Evolutionary conservation across 1,140 invertebrate genomes (phyloP).

Genomic region (Drosophila tani): DNA sequence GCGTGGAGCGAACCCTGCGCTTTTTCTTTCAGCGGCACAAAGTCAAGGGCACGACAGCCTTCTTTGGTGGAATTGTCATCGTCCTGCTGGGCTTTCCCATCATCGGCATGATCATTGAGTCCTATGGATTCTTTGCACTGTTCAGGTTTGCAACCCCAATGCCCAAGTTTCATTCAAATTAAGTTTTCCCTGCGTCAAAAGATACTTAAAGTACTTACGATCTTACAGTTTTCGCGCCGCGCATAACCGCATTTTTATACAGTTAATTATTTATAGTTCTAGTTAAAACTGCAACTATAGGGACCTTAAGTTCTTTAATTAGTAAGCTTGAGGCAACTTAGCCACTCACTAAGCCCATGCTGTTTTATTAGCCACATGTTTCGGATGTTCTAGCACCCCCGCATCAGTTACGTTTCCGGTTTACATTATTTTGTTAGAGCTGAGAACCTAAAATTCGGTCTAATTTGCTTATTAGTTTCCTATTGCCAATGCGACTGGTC

Average conservation of each 20-base stretch:
- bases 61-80: slow-evolving; percentile 97
- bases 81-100: slow-evolving; percentile 98
- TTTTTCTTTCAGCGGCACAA: slow-evolving; percentile 99
- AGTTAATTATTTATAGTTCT: neutral
- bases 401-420: too few species aligned
- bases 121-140: slow-evolving; percentile 93
- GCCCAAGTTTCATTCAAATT: neutral
- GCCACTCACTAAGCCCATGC: too few species aligned
- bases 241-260: neutral
- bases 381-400: too few species aligned
- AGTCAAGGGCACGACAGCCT: slow-evolving; percentile 95
- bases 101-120: slow-evolving; percentile 98
- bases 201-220: neutral
- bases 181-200: too few species aligned
- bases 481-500: too few species aligned
- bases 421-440: too few species aligned
- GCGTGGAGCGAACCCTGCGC: slow-evolving; percentile 96
- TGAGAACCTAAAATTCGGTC: too few species aligned
- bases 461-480: too few species aligned
- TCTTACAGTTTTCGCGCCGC: neutral
- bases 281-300: neutral
- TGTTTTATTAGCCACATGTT: too few species aligned
- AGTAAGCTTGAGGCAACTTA: neutral
- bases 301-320: neutral
- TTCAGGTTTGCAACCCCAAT: slow-evolving; percentile 88